These are phyloP conservation scores for Leptodactylus fuscus DNA, from an alignment of 2,113 vertebrate genomes.

Conservation along the genomic window DNA sequence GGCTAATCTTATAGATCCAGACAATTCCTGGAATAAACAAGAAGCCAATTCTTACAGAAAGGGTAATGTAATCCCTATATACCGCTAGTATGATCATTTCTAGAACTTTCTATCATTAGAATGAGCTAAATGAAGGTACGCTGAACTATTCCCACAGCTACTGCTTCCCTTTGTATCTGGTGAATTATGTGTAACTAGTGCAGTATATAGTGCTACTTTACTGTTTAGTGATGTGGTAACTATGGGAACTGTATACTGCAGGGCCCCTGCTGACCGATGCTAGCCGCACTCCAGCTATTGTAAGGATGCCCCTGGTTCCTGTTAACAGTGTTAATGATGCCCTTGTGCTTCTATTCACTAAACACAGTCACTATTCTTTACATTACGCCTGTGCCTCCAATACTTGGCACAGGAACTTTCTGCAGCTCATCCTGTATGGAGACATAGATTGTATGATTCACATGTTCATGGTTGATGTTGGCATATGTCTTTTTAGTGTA, in stretches of 20 bases:
- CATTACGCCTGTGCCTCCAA: not conserved
- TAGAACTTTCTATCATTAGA: not conserved
- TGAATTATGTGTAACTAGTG: not conserved
- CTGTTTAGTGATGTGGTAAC: conserved; percentile 30
- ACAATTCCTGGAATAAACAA: not conserved
- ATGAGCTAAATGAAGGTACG: not conserved
- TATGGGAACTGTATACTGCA: conserved; percentile 33
- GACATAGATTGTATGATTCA: not conserved
- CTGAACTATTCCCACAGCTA: not conserved
- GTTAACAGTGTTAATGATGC: not conserved
- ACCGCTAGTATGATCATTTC: too few species aligned
- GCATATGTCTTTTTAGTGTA: too few species aligned
- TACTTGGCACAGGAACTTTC: not conserved
- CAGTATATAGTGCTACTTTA: not conserved
- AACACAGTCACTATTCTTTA: not conserved
- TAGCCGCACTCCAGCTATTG: not conserved
- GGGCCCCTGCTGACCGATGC: not conserved
- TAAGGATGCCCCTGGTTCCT: not conserved
- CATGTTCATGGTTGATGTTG: not conserved
- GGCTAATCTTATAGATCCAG: not conserved
- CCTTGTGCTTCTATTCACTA: conserved; percentile 4
- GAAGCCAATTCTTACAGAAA: not conserved
- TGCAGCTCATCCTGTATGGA: not conserved
- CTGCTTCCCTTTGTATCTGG: not conserved
- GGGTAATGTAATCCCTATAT: not conserved